These are phyloP conservation scores for Antitype chi DNA, from an alignment of 2,888 invertebrate species.

Conservation along the genomic window DNA sequence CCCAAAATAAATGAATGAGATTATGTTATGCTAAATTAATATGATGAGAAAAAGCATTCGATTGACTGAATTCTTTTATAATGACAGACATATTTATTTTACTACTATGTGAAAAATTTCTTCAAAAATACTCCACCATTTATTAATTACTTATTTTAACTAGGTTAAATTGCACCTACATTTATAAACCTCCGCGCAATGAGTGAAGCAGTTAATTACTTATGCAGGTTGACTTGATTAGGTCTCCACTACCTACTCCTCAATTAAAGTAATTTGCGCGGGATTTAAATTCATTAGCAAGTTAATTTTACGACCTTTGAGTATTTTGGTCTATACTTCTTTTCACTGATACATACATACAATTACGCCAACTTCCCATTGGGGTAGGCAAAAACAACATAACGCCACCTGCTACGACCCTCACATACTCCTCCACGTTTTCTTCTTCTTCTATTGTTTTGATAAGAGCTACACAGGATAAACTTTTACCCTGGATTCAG, in stretches of 20 bases:
- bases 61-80: background rate
- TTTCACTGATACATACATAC: background rate
- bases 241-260: slow-evolving; percentile 5
- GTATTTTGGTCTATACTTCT: background rate
- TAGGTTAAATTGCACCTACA: slow-evolving; percentile 11
- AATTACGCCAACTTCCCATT: background rate
- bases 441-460: no score
- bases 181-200: slow-evolving; percentile 24
- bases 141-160: slow-evolving; percentile 17
- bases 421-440: background rate
- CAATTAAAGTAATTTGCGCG: slow-evolving; percentile 42
- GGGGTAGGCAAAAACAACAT: background rate
- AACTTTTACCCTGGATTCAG: no score
- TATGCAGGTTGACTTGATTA: slow-evolving; percentile 36
- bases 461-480: no score
- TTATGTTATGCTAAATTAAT: background rate
- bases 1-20: background rate
- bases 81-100: no score
- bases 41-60: background rate
- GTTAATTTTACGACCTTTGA: slow-evolving; percentile 16
- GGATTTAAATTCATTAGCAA: slow-evolving; percentile 19
- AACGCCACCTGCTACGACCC: background rate
- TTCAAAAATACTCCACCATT: background rate
- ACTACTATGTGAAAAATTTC: background rate
- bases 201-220: slow-evolving; percentile 37